A percentile compares a stretch with the other conserved stretches of the same genome.
Conservation (phyloP, 2,888 invertebrate species). For the Oxystoma pomonae region DNA sequence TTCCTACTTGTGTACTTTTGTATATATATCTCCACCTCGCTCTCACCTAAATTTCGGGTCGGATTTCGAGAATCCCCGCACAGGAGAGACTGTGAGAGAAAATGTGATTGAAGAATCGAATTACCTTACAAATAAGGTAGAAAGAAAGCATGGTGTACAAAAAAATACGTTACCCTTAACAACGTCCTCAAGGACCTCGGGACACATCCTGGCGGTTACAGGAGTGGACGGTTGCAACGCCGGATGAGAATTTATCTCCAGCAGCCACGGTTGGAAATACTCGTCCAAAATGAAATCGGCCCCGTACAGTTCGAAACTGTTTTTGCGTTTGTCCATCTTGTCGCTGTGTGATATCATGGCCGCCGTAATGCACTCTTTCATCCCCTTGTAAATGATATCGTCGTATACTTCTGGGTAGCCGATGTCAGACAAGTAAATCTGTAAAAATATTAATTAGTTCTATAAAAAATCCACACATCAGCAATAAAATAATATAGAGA, state of each 20-base stretch:
- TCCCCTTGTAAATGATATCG: conserved; percentile 74
- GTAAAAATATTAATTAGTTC: conserved; percentile 1
- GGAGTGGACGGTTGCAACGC: conserved; percentile 77
- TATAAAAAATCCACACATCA: too few relatives aligned
- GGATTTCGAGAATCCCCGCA: too few relatives aligned
- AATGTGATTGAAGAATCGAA: too few relatives aligned
- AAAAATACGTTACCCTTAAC: conserved; percentile 79
- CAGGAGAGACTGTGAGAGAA: too few relatives aligned
- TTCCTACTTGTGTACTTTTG: too few relatives aligned
- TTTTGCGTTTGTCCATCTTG: conserved; percentile 61
- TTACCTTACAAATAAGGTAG: too few relatives aligned
- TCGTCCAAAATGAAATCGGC: conserved; percentile 90
- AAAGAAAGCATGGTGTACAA: too few relatives aligned
- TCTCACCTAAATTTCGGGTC: too few relatives aligned
- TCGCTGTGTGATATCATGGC: conserved; percentile 76
- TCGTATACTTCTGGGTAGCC: conserved; percentile 65
- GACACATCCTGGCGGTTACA: conserved; percentile 79
- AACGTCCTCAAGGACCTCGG: conserved; percentile 75
- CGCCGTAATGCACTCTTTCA: conserved; percentile 78
- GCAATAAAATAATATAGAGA: too few relatives aligned
- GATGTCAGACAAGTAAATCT: conserved; percentile 51
- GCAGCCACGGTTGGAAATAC: conserved; percentile 80
- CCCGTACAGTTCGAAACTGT: conserved; percentile 86
- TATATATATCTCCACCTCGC: too few relatives aligned
- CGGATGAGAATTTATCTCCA: conserved; percentile 90